Conservation (phyloP, 2,797 vertebrate species). For the Hylomyscus alleni region DNA sequence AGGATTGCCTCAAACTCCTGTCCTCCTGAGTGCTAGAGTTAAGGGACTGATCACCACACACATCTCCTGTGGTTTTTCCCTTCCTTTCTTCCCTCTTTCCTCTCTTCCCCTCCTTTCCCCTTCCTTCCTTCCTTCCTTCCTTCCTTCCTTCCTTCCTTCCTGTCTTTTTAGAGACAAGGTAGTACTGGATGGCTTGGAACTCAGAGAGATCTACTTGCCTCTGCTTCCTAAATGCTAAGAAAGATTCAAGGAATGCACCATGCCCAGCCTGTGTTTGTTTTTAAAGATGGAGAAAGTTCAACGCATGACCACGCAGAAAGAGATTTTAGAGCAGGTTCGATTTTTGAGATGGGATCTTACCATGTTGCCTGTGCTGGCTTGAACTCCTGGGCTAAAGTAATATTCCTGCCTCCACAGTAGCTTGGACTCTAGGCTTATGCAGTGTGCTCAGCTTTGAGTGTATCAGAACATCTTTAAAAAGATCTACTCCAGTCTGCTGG, state of each 20-base stretch:
- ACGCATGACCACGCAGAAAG: background rate
- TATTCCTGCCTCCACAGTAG: background rate
- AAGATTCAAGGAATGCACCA: background rate
- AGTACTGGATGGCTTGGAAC: background rate
- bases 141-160: background rate
- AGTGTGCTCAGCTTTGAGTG: background rate
- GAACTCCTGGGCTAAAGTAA: background rate
- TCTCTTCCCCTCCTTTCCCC: too few species aligned
- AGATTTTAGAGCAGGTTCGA: background rate
- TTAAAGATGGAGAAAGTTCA: background rate
- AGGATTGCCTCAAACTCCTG: background rate
- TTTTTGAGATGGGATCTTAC: background rate
- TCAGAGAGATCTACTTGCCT: background rate
- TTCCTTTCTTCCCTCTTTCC: background rate
- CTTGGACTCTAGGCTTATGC: background rate
- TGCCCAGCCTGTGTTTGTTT: background rate
- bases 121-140: background rate
- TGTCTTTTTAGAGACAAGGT: background rate
- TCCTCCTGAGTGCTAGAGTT: background rate
- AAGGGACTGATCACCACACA: background rate
- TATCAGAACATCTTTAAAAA: background rate
- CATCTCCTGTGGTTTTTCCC: background rate
- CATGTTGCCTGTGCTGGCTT: background rate
- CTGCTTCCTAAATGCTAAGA: background rate
- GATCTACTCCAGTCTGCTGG: background rate